Evolutionary conservation across 2,797 vertebrate genomes (phyloP).

Genomic region (Catharus ustulatus): DNA sequence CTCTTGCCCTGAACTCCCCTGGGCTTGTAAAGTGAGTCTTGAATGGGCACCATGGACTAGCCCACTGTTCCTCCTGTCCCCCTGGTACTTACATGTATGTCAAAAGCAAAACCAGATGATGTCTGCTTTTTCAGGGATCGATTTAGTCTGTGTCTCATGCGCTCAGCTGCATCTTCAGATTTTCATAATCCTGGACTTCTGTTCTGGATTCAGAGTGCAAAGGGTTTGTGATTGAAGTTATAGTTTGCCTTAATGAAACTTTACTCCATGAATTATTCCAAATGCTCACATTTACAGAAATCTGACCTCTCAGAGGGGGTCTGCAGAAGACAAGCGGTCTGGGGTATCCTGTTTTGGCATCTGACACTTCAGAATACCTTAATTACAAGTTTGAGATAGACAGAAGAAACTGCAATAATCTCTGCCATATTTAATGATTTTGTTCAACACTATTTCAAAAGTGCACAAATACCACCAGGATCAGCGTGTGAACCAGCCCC

Average conservation of each 20-base stretch:
- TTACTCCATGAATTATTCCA: neutral
- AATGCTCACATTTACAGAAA: neutral
- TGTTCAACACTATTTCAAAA: neutral
- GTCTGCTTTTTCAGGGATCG: fast-evolving
- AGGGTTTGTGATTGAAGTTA: neutral
- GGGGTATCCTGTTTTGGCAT: neutral
- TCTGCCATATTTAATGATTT: neutral
- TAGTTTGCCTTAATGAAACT: neutral
- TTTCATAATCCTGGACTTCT: neutral
- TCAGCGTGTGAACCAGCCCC: neutral
- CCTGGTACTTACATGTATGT: fast-evolving
- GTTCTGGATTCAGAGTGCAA: neutral
- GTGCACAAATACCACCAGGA: neutral
- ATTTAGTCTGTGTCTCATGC: neutral
- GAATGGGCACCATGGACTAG: neutral
- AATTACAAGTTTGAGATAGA: neutral
- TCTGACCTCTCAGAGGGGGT: neutral
- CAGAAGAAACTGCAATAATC: neutral
- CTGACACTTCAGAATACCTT: neutral
- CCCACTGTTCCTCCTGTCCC: fast-evolving
- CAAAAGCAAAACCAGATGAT: neutral
- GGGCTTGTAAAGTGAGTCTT: neutral
- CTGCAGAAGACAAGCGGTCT: neutral
- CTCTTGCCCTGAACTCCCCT: neutral
- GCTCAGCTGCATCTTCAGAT: neutral